phyloP scores from a whole-genome alignment of 2,888 invertebrate species.

The Sarcophaga carnaria region DNA sequence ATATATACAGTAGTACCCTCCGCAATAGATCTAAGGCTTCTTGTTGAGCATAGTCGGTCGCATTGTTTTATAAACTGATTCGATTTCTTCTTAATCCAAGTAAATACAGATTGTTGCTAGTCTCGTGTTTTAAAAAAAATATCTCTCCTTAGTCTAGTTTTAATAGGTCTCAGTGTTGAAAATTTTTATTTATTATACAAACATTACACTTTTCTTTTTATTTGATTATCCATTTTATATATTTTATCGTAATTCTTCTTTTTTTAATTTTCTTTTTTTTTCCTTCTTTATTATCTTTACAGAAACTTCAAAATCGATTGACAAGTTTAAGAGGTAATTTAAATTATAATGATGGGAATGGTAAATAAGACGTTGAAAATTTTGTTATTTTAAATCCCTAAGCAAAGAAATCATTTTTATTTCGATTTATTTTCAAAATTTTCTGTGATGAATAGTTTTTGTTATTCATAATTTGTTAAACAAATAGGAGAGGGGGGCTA shows the following conservation, averaged over 20 bases:
- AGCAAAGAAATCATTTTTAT: background rate
- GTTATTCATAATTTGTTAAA: background rate
- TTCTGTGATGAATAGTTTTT: background rate
- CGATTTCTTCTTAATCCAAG: too few relatives aligned
- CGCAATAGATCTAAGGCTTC: too few relatives aligned
- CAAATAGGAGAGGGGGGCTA: background rate
- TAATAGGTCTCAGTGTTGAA: background rate
- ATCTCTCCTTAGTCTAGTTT: background rate
- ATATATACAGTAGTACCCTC: too few relatives aligned
- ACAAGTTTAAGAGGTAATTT: slow-evolving; percentile 56
- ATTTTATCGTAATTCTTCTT: slow-evolving; percentile 1
- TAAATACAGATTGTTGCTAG: too few relatives aligned
- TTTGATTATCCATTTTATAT: slow-evolving; percentile 16
- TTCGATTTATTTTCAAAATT: background rate
- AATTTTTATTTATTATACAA: slow-evolving; percentile 37
- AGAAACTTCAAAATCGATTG: slow-evolving; percentile 40
- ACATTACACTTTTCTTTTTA: slow-evolving; percentile 51
- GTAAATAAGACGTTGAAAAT: slow-evolving; percentile 58
- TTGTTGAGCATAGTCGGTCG: too few relatives aligned
- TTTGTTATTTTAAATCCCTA: background rate
- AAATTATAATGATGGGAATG: slow-evolving; percentile 66
- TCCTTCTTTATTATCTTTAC: slow-evolving; percentile 27
- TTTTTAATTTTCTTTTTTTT: background rate
- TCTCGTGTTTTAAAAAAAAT: too few relatives aligned
- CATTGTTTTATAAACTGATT: too few relatives aligned